Percentiles rank a stretch among this genome's conserved stretches.
Conservation (phyloP, 2,113 vertebrate genomes). For the Lipotes vexillifer region DNA sequence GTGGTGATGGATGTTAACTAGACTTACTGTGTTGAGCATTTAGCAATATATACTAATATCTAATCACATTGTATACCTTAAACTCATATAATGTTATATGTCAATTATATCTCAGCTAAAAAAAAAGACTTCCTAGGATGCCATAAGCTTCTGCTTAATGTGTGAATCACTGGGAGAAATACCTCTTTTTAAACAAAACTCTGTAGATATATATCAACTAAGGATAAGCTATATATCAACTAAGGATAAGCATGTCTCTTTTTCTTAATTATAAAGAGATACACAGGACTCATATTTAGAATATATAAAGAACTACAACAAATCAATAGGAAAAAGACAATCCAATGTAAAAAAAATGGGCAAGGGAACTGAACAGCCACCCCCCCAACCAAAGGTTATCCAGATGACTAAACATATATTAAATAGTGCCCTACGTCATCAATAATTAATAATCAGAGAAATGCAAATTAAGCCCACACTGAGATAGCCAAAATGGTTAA, state of each 20-base stretch:
- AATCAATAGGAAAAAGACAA: not conserved
- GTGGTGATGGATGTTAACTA: not conserved
- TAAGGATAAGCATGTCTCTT: not conserved
- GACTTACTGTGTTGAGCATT: not conserved
- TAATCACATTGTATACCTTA: not conserved
- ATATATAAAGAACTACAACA: not conserved
- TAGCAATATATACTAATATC: not conserved
- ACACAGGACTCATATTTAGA: not conserved
- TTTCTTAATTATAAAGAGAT: not conserved
- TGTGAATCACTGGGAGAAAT: not conserved
- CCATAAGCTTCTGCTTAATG: not conserved
- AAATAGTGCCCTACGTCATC: not conserved
- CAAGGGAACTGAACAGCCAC: not conserved
- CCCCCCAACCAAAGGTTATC: not conserved
- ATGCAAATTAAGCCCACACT: not conserved
- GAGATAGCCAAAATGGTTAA: not conserved
- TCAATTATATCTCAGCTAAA: not conserved
- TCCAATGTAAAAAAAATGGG: not conserved
- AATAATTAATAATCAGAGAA: slow-evolving; percentile 24
- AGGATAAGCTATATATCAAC: not conserved
- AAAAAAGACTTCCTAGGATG: not conserved
- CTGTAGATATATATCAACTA: not conserved
- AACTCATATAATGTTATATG: not conserved
- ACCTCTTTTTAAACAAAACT: not conserved
- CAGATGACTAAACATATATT: not conserved